Evolutionary conservation across 2,888 invertebrate genomes (phyloP), one percentile per base, ranked within the genome.

Genomic region (Euclidia mi): DNA sequence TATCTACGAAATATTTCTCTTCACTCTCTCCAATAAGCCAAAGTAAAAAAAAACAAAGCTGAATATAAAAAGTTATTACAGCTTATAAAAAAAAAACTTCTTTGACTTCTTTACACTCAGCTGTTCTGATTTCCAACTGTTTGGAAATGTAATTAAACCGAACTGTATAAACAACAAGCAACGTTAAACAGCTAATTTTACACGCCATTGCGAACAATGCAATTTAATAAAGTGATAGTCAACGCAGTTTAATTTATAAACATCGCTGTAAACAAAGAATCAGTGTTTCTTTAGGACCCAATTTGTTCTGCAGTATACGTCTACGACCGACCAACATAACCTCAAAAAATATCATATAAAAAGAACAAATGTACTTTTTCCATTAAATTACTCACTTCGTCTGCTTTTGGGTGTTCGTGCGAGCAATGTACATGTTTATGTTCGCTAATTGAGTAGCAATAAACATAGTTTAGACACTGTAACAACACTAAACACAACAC

Each of bases 361-460:
- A 25, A 38, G 12, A 56, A 6, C 2, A 25, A 48, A 58, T 64
- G 42, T 43, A 28, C n/a, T 43, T 43, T 45, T 65, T 53, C 58
- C 37, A 56, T 37, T 34, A 40, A 60, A 66, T 61, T 73, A 91
- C 95, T 95, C 82, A 96, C 96, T 95, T 96, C 96, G 81, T 96
- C 95, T 51, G 95, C 95, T 79, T 95, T 96, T 1, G 96, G 96
- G 86, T 96, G 96, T 62, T 95, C 92, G 75, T 96, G 96, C 44
- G 92, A 95, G 86, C 96, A 96, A 71, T 95, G 95, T 2, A 84
- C 83, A 79, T 90, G 87, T 17, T 69, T 62, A 58, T 88, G 84
- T 52, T 85, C 88, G 57, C 70, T 82, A 17, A 85, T 82, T 65
- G 82, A 79, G 68, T 84, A 69, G 31, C 81, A 72, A 48, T 76